These are phyloP conservation scores for Loris lydekkerianus DNA, from an alignment of 2,797 vertebrate genomes.

Conservation along the genomic window DNA sequence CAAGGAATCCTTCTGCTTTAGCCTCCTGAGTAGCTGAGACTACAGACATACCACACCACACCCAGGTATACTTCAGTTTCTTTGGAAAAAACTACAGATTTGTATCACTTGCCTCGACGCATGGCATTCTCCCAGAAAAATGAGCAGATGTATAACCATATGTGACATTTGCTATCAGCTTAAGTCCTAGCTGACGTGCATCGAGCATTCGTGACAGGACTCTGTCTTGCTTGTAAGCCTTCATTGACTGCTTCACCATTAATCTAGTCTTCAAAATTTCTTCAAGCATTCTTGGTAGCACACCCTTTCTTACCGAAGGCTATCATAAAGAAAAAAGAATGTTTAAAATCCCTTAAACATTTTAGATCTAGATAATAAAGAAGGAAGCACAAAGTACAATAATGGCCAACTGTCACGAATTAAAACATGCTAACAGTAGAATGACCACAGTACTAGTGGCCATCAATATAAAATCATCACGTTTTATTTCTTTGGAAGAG, in stretches of 20 bases:
- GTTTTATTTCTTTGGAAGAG: conserved; percentile 76
- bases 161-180: conserved; percentile 98
- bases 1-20: neutral
- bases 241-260: conserved; percentile 99
- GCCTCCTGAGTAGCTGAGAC: neutral
- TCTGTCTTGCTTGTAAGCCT: conserved; percentile 94
- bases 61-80: neutral
- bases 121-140: conserved; percentile 98
- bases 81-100: conserved; percentile 46
- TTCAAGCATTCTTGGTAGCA: conserved; percentile 97
- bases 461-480: conserved; percentile 69
- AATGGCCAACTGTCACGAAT: conserved; percentile 63
- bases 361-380: conserved; percentile 67
- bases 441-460: conserved; percentile 53
- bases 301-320: conserved; percentile 95
- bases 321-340: conserved; percentile 85
- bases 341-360: conserved; percentile 54
- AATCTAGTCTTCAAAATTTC: conserved; percentile 97
- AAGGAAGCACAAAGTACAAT: conserved; percentile 72
- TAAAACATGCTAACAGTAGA: conserved; percentile 70
- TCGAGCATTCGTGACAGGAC: conserved; percentile 94
- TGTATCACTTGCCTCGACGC: conserved; percentile 92
- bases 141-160: conserved; percentile 96
- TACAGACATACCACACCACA: neutral
- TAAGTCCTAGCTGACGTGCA: conserved; percentile 97